Evolutionary conservation across 2,113 vertebrate genomes (phyloP).

Genomic region (Gasterosteus nipponicus): DNA sequence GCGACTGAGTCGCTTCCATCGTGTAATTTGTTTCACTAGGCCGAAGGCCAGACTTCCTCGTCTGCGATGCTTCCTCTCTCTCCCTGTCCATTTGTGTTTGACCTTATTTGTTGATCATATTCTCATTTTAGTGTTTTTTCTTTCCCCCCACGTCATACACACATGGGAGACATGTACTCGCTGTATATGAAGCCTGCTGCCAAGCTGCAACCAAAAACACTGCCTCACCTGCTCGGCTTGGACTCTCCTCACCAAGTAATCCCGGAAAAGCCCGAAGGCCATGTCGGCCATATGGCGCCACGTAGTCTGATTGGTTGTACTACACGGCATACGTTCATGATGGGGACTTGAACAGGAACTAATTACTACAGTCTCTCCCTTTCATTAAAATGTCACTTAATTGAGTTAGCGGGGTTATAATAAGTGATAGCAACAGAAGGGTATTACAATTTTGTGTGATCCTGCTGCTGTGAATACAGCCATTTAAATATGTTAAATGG

Average conservation of each 20-base stretch:
- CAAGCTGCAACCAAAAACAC: conserved; percentile 40
- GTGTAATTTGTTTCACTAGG: conserved; percentile 61
- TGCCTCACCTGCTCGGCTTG: conserved; percentile 61
- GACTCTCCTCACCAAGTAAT: conserved; percentile 58
- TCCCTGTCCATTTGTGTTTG: conserved; percentile 7
- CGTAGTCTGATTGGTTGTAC: conserved; percentile 63
- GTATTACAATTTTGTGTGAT: conserved; percentile 10
- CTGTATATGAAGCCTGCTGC: conserved; percentile 9
- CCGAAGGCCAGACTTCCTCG: conserved; percentile 27
- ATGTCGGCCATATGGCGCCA: conserved; percentile 71
- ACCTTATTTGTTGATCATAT: conserved; percentile 5
- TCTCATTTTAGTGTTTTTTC: not conserved
- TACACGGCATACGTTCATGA: conserved; percentile 57
- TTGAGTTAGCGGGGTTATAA: conserved; percentile 43
- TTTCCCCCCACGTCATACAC: not conserved
- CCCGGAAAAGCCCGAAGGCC: conserved; percentile 66
- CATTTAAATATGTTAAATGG: conserved; percentile 7
- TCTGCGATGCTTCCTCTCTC: conserved; percentile 12
- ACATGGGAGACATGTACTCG: not conserved
- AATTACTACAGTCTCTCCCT: conserved; percentile 66
- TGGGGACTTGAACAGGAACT: conserved; percentile 60
- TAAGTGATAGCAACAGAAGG: conserved; percentile 22
- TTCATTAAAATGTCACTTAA: conserved; percentile 63
- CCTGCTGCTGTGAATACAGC: conserved; percentile 11
- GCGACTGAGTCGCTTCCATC: conserved; percentile 18